A percentile compares a stretch with the other conserved stretches of the same genome.
phyloP scores from a whole-genome alignment of 1,140 invertebrate species.

The Whitmania pigra region DNA sequence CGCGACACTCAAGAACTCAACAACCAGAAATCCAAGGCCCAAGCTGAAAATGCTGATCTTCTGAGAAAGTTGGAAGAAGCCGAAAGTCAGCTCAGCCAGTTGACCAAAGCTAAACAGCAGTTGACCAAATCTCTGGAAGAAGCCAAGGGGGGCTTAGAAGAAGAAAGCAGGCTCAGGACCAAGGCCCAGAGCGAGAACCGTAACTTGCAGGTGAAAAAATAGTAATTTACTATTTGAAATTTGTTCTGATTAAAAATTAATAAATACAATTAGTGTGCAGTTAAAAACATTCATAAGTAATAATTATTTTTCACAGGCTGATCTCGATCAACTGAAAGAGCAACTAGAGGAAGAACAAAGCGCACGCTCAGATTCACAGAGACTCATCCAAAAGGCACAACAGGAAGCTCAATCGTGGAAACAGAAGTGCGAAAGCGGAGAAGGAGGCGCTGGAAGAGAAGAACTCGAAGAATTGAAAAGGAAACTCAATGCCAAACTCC shows the following conservation, averaged over 20 bases:
- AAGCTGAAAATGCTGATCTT: conserved; percentile 88
- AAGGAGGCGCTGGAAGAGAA: conserved; percentile 86
- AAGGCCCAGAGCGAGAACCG: conserved; percentile 18
- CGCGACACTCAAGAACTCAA: conserved; percentile 35
- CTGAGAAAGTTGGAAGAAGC: conserved; percentile 53
- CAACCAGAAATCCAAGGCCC: conserved; percentile 31
- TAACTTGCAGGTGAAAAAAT: conserved; percentile 8
- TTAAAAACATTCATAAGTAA: too few species aligned
- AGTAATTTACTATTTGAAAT: too few species aligned
- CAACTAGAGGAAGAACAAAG: conserved; percentile 84
- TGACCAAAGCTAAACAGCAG: conserved; percentile 69
- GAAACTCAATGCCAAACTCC: conserved; percentile 85
- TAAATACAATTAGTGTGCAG: too few species aligned
- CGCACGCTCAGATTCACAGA: conserved; percentile 54
- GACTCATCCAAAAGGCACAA: conserved; percentile 93
- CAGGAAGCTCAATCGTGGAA: conserved; percentile 46
- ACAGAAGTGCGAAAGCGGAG: conserved; percentile 46
- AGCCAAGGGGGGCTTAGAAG: conserved; percentile 24
- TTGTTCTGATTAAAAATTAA: too few species aligned
- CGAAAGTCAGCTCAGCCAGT: conserved; percentile 86
- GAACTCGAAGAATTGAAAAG: conserved; percentile 95
- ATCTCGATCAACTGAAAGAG: conserved; percentile 90
- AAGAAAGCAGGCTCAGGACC: conserved; percentile 13
- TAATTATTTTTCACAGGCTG: conserved; percentile 56
- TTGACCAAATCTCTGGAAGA: conserved; percentile 68